These are phyloP conservation scores for Acestrorhynchus altus DNA, from an alignment of 2,797 vertebrate genomes.

Conservation along the genomic window DNA sequence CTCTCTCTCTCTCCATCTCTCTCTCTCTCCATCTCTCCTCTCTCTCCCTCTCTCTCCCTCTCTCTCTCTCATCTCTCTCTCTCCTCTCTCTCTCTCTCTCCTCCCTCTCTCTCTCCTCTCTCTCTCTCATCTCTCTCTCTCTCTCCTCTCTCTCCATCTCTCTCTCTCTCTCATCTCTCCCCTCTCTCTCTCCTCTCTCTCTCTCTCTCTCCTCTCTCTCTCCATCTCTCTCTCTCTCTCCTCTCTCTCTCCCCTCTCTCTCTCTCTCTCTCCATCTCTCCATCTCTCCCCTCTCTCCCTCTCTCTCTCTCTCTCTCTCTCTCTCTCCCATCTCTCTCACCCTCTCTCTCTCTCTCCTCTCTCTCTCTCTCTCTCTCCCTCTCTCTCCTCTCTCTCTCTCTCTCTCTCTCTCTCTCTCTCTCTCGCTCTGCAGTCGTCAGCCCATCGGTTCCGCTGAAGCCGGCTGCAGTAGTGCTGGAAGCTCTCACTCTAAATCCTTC, in stretches of 20 bases:
- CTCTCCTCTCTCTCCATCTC: too few species aligned
- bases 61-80: too few species aligned
- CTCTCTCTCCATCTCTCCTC: background rate
- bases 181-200: too few species aligned
- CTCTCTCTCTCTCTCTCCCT: too few species aligned
- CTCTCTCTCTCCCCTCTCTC: background rate
- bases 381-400: background rate
- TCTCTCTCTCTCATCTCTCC: background rate
- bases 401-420: background rate
- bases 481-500: conserved; percentile 87
- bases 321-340: too few species aligned
- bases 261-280: background rate
- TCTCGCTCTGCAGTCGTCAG: conserved; percentile 76
- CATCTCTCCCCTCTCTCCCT: too few species aligned
- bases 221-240: background rate
- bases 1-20: too few species aligned
- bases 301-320: too few species aligned
- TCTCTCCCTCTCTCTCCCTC: background rate
- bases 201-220: too few species aligned
- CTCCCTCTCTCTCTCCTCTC: too few species aligned
- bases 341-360: background rate
- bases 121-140: too few species aligned
- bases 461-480: conserved; percentile 70
- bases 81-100: too few species aligned
- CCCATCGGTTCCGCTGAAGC: conserved; percentile 74